Base-by-base conservation (phyloP, 2,888 invertebrate genomes). In the Oscheius sp. region DNA sequence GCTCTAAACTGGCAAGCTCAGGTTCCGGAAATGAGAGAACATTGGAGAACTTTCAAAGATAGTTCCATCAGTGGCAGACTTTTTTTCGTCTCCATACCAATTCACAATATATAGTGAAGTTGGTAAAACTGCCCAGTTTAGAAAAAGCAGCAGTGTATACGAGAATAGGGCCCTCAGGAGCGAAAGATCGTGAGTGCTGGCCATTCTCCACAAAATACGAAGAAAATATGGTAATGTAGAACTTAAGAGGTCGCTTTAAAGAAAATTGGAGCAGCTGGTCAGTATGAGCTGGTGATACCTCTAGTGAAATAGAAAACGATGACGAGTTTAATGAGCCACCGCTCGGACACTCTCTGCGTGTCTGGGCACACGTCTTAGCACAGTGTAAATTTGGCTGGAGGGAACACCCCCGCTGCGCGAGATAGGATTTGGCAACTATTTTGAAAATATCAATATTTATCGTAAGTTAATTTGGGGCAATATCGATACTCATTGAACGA, bases 401-500 rank as follows among this genome's bases (percentile, higher is more conserved):
- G 52, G 49, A 35, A 41, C 61, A 41, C 61, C 61, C 43, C 61
- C 49, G 66, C 25, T 52, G 52, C 49, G 49, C 66, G 52, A 66
- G 49, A 52, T 52, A 21, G 63, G 63, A 27, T 52, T 18, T 52
- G 49, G 27, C 52, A 18, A 66, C 49, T 45, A 63, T 43, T 46
- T 25, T 1, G 18, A 35, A 35, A 35, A 9, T 35, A 35, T 35
- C 3, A 35, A 63, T 58, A 58, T 58, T 58, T 58, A 27, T 58
- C 1, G 46, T 21, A 25, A 21, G 23, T 70, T 59, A 70, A 59
- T 61, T 46, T 35, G 45, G 16, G n/a, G 25, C 45, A 16, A 79
- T 63, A 43, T 79, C 79, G 23, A 79, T 77, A 73, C 79, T 79
- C 18, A 77, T 76, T 5, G 79, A 79, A 25, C 79, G 75, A 1